Percentiles rank a stretch among this genome's conserved stretches.
Conservation (phyloP, 2,888 invertebrate species). For the Plagodis pulveraria region DNA sequence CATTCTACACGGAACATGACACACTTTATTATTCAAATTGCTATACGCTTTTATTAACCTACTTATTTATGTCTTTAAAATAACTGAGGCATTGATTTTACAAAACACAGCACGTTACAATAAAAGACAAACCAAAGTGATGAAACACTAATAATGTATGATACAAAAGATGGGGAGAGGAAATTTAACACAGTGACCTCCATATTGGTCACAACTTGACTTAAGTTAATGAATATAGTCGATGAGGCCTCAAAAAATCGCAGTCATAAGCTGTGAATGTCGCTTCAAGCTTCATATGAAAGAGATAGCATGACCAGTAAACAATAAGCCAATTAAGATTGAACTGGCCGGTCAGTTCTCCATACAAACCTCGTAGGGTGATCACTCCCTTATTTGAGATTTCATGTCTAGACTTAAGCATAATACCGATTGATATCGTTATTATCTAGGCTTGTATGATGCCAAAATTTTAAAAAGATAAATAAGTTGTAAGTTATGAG, state of each 20-base stretch:
- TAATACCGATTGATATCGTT: too few relatives aligned
- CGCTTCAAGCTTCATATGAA: neutral
- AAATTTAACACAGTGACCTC: neutral
- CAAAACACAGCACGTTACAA: constrained; percentile 3
- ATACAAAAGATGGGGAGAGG: constrained; percentile 6
- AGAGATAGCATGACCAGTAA: too few relatives aligned
- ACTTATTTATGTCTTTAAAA: constrained; percentile 23
- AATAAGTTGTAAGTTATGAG: too few relatives aligned
- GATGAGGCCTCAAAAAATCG: constrained; percentile 3
- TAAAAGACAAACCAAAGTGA: neutral
- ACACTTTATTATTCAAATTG: too few relatives aligned
- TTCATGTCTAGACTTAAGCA: too few relatives aligned
- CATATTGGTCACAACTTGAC: neutral
- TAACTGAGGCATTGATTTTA: constrained; percentile 12
- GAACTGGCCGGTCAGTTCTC: too few relatives aligned
- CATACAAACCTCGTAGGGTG: too few relatives aligned
- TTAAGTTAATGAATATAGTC: neutral
- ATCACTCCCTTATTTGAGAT: too few relatives aligned
- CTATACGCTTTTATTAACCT: neutral
- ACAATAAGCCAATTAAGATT: too few relatives aligned
- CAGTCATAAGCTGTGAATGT: constrained; percentile 20
- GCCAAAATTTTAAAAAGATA: too few relatives aligned
- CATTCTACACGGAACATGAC: too few relatives aligned
- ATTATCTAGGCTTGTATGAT: too few relatives aligned
- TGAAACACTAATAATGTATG: neutral